Base-by-base conservation (phyloP, 2,113 vertebrate genomes). In the Misgurnus anguillicaudatus region DNA sequence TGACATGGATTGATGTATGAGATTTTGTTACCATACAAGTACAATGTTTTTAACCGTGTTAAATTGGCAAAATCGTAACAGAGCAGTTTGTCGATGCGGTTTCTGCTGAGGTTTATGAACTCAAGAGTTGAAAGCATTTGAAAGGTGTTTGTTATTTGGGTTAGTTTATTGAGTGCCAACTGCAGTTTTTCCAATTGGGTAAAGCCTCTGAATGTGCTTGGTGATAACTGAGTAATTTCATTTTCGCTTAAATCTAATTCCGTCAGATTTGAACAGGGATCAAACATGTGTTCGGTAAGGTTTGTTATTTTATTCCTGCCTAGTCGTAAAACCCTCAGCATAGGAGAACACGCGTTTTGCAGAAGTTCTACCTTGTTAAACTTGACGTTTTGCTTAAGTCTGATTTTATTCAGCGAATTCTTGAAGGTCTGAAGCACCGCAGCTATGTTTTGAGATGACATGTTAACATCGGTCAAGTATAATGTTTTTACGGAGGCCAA, bases 281-380 rank as follows among this genome's bases (percentile, higher is more conserved):
- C 48, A 11, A 93, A 85, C 19, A 89, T 80, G 68, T 73, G 0
- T 31, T 79, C 71, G 31, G 13, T 0, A 4, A 95, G 57, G 1
- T 6, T 19, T 39, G 5, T 63, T 5, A 95, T 87, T 5, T 79
- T 80, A 87, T 94, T 93, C 5, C 3, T 0, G 60, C 63, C 75
- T 61, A 93, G 79, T 6, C 88, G 78, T 57, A 94, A 77, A 4
- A 36, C 55, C 8, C 80, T 87, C 72, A 90, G 19, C 0, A 87
- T 84, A 65, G 90, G 88, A 48, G 86, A 77, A 79, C 93, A 95
- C 80, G 90, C 87, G 36, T 89, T 45, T 42, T 86, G 86, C 42
- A 92, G 82, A n/a, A 94, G 75, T 19, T 16, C 58, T 17, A 53
- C 45, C 1, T 87, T 72, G 38, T 82, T 72, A 0, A 39, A 5